Evolutionary conservation across 2,888 invertebrate species (phyloP), one percentile per base, ranked within the genome.

Genomic region (Eupithecia dodoneata): DNA sequence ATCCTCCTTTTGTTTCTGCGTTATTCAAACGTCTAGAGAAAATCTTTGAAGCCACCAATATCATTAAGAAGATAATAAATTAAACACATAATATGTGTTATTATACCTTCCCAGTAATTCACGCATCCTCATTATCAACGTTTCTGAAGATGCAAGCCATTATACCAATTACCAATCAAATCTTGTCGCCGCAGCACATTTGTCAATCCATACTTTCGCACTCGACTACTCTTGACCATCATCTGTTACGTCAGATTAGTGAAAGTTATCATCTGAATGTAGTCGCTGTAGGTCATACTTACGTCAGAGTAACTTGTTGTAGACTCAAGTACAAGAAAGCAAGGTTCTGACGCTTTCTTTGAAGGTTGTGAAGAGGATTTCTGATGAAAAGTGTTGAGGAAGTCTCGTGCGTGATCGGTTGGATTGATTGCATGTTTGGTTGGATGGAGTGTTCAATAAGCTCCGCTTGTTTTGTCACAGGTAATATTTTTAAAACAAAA

Each of bases 221-320:
- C 81, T 81, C 7, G 55, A 55, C 3, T 15, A 52, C 52, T 55
- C 55, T 55, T 81, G 81, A 81, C 79, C 81, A 73, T 81, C 80
- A 78, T 78, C 85, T 83, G 76, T 82, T 82, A 81, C 82, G 83
- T 85, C 85, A 85, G 76, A 9, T n/a, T 30, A 84, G 88, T 84
- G 88, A 89, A 89, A 89, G 88, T 84, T 69, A 65, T 79, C 63
- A 10, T 80, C 79, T 78, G 70, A 30, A 74, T 59, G 73, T 49
- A 72, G 75, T 73, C 71, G 80, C 78, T 81, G 81, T 81, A 47
- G 83, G 81, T 81, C 80, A 81, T 69, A 45, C 71, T 75, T 81
- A 82, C 83, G 82, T 83, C 81, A 80, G 69, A 55, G 69, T 55
- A 69, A 80, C 81, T 77, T 77, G 79, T 72, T 79, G 71, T 78